Evolutionary conservation across 2,113 vertebrate genomes (phyloP).

Genomic region (Thalassoma bifasciatum): DNA sequence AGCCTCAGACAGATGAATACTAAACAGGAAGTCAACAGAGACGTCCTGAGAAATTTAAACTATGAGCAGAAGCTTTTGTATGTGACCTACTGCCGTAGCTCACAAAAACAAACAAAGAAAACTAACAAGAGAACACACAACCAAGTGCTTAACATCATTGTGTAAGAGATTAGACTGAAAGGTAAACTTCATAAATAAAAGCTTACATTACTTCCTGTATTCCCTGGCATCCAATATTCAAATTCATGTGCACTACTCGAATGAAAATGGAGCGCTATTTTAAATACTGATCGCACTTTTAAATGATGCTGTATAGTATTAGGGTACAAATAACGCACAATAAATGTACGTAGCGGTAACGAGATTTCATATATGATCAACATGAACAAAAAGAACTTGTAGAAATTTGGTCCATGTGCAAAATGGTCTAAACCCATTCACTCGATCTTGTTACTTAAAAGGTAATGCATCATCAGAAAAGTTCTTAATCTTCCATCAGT

Average conservation of each 20-base stretch:
- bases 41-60: constrained; percentile 54
- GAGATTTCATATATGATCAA: neutral
- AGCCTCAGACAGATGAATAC: constrained; percentile 60
- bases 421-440: neutral
- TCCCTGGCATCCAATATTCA: constrained; percentile 1
- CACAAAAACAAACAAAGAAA: constrained; percentile 47
- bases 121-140: constrained; percentile 59
- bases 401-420: neutral
- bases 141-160: constrained; percentile 21
- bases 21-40: constrained; percentile 49
- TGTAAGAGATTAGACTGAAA: constrained; percentile 28
- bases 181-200: constrained; percentile 1
- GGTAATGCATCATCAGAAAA: no score
- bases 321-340: neutral
- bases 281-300: constrained; percentile 2
- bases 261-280: neutral
- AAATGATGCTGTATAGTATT: neutral
- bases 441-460: no score
- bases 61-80: constrained; percentile 30
- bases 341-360: neutral
- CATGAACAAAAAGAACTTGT: neutral
- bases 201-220: neutral
- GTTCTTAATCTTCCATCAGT: no score
- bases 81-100: constrained; percentile 18
- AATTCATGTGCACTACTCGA: neutral